Conservation (phyloP, 2,888 invertebrate genomes). For the Pilophorus perplexus region DNA sequence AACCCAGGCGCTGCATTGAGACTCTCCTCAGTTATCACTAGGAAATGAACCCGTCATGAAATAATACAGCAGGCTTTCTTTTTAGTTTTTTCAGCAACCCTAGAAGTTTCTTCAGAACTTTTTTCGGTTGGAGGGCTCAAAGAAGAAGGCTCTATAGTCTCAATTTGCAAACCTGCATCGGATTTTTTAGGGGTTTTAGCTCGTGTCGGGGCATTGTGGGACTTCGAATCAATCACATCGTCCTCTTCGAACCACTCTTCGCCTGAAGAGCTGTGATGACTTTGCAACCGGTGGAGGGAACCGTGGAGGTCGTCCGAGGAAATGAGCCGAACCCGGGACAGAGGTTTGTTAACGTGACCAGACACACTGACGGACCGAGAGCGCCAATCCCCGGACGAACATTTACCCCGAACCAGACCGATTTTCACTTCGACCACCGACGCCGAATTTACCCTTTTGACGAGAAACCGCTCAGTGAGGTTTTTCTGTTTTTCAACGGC, state of each 20-base stretch:
- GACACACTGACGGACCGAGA: constrained; percentile 47
- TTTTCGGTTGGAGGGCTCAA: too few relatives aligned
- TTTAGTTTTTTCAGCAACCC: neutral
- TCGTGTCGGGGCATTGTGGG: too few relatives aligned
- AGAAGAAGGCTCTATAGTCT: too few relatives aligned
- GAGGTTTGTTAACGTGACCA: constrained; percentile 43
- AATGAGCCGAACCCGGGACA: constrained; percentile 50
- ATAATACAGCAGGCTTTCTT: constrained; percentile 9
- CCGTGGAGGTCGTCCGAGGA: constrained; percentile 50
- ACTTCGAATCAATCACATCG: too few relatives aligned
- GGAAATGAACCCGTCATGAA: neutral
- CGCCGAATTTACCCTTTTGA: constrained; percentile 49
- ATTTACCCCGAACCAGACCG: constrained; percentile 45
- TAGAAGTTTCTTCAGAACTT: too few relatives aligned
- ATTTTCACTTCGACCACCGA: constrained; percentile 48
- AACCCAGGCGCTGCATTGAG: too few relatives aligned
- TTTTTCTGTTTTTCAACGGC: constrained; percentile 13
- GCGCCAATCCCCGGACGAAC: constrained; percentile 45
- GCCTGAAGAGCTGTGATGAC: constrained; percentile 55
- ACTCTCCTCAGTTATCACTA: too few relatives aligned
- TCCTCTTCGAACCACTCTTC: constrained; percentile 56
- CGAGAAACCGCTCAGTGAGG: constrained; percentile 46
- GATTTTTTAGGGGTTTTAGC: too few relatives aligned
- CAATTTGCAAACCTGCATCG: too few relatives aligned
- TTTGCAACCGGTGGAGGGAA: constrained; percentile 52